These are phyloP conservation scores for Cryptoblepharus egeriae DNA, from an alignment of 2,797 vertebrate genomes.

Conservation along the genomic window DNA sequence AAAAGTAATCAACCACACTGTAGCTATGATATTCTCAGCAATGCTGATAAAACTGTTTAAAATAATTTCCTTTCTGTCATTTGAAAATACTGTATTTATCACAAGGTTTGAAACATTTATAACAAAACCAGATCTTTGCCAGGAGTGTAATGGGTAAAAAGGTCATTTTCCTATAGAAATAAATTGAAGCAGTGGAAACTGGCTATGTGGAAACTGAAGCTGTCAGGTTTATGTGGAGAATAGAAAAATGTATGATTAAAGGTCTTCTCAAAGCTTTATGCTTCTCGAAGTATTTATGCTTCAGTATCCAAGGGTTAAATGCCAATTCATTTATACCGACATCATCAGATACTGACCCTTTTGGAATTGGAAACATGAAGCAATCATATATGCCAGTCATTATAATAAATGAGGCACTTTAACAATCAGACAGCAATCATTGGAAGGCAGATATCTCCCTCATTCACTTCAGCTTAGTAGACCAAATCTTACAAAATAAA, in stretches of 20 bases:
- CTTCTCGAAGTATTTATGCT: neutral
- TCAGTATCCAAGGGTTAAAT: constrained; percentile 6
- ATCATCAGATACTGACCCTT: neutral
- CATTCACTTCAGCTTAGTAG: constrained; percentile 8
- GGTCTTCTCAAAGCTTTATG: neutral
- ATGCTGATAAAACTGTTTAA: neutral
- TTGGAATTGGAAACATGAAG: constrained; percentile 3
- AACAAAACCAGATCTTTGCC: neutral
- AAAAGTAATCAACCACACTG: neutral
- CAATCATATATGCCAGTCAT: neutral
- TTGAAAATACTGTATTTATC: neutral
- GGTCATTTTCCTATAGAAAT: neutral
- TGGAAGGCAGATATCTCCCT: neutral
- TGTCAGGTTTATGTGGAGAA: neutral
- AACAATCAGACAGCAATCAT: constrained; percentile 9
- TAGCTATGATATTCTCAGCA: neutral
- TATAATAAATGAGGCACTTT: constrained; percentile 11
- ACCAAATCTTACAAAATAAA: neutral
- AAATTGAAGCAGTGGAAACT: no score
- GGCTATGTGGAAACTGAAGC: no score
- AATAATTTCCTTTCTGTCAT: neutral
- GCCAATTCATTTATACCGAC: constrained; percentile 5
- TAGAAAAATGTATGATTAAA: neutral
- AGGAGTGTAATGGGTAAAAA: neutral
- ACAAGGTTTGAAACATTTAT: neutral